phyloP scores from a whole-genome alignment of 2,888 invertebrate genomes.

The Rambutsinella grinnellia region DNA sequence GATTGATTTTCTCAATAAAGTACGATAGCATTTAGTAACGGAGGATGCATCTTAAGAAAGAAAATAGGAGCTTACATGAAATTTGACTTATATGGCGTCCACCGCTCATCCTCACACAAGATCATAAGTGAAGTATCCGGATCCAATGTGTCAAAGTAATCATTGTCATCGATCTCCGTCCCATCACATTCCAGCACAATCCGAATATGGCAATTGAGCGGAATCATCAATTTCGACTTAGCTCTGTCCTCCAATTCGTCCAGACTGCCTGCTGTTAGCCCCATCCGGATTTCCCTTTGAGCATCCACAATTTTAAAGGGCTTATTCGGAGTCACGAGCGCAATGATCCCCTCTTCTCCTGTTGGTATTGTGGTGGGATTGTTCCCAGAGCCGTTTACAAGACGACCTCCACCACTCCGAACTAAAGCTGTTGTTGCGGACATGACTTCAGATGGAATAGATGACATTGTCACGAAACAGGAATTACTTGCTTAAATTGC shows the following conservation, averaged over 20 bases:
- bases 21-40: too few relatives aligned
- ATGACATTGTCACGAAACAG: too few relatives aligned
- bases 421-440: conserved; percentile 16
- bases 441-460: conserved; percentile 34
- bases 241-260: conserved; percentile 73
- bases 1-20: too few relatives aligned
- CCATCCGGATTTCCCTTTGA: conserved; percentile 84
- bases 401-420: conserved; percentile 5
- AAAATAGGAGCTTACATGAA: conserved; percentile 64
- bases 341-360: conserved; percentile 36
- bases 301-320: conserved; percentile 86
- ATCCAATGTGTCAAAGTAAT: conserved; percentile 92
- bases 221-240: conserved; percentile 59
- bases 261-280: conserved; percentile 83
- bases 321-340: conserved; percentile 37
- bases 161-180: conserved; percentile 95
- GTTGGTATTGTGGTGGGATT: conserved; percentile 1
- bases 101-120: conserved; percentile 81
- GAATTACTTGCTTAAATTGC: too few relatives aligned
- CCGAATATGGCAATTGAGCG: conserved; percentile 67
- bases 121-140: conserved; percentile 87
- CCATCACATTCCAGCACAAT: conserved; percentile 93
- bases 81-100: conserved; percentile 73
- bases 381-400: conserved; percentile 4
- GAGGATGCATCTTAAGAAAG: background rate